Base-by-base conservation (phyloP, 2,113 vertebrate species). In the Centrocercus urophasianus region DNA sequence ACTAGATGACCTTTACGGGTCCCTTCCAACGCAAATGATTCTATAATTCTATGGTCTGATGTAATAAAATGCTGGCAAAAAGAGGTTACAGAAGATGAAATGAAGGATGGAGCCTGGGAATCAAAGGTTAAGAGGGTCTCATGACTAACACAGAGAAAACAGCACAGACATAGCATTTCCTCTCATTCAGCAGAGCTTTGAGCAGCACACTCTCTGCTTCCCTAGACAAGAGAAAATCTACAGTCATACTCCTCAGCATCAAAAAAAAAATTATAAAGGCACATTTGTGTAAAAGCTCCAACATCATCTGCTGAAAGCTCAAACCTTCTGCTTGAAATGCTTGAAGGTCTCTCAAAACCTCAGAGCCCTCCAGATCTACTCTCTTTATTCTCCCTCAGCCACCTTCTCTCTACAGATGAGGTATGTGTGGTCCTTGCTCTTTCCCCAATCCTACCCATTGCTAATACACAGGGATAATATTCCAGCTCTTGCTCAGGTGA, bases 381-480 rank as follows among this genome's bases (percentile, higher is more conserved):
- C 5, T 3, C 12, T 1, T 3, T 1, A 17, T n/a, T 47, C 56
- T 52, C 52, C 30, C 28, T n/a, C 32, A 42, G 43, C 36, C 59
- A 25, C 0, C 6, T 7, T 13, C 71, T 69, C 36, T 48, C 40
- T 34, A 4, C 22, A 86, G 60, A 52, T 14, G 32, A 71, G 32
- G 16, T 28, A 2, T 2, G 54, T 77, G 47, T 5, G 56, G 32
- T 34, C 2, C 3, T 20, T 43, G n/a, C 27, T 40, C 20, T 56
- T 71, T 11, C 43, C 24, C 17, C 2, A 1, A 6, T 17, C 14
- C 18, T 42, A 20, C n/a, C n/a, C 5, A 0, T 30, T 32, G 40
- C 43, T 34, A 34, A 52, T 15, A 67, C 1, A 0, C 8, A 22
- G 56, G 47, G 14, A 83, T 48, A 50, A 73, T 27, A 57, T 66